Conservation (phyloP, 2,888 invertebrate genomes). For the Periphyllus acericola region DNA sequence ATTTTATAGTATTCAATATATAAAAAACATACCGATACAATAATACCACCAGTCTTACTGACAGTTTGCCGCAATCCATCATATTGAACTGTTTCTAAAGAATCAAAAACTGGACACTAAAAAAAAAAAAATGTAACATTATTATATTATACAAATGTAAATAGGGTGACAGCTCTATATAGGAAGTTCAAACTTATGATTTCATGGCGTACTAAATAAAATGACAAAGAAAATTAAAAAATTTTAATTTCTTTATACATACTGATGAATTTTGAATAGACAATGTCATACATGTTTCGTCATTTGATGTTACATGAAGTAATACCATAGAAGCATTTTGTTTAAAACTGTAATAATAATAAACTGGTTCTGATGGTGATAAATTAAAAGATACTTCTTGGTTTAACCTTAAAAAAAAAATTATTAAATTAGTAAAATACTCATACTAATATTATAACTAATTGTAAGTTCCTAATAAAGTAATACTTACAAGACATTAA, state of each 20-base stretch:
- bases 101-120: slow-evolving; percentile 86
- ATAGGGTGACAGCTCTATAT: no score
- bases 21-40: slow-evolving; percentile 72
- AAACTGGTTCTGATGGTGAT: slow-evolving; percentile 73
- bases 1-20: background rate
- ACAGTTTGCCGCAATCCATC: slow-evolving; percentile 82
- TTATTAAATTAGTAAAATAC: background rate
- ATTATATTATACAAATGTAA: slow-evolving; percentile 61
- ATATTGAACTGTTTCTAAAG: slow-evolving; percentile 80
- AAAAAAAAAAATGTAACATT: slow-evolving; percentile 65
- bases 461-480: background rate
- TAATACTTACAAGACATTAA: slow-evolving; percentile 69
- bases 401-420: slow-evolving; percentile 27
- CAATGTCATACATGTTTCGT: slow-evolving; percentile 78
- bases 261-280: slow-evolving; percentile 82
- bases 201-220: no score
- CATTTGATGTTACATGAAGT: slow-evolving; percentile 74
- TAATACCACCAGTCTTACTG: slow-evolving; percentile 79
- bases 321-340: slow-evolving; percentile 70
- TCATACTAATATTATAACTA: background rate
- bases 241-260: slow-evolving; percentile 65
- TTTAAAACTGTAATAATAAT: slow-evolving; percentile 71
- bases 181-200: no score
- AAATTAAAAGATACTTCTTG: slow-evolving; percentile 65
- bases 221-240: no score